These are phyloP conservation scores for Caenorhabditis tropicalis DNA, from an alignment of 1,140 invertebrate species.

Conservation along the genomic window DNA sequence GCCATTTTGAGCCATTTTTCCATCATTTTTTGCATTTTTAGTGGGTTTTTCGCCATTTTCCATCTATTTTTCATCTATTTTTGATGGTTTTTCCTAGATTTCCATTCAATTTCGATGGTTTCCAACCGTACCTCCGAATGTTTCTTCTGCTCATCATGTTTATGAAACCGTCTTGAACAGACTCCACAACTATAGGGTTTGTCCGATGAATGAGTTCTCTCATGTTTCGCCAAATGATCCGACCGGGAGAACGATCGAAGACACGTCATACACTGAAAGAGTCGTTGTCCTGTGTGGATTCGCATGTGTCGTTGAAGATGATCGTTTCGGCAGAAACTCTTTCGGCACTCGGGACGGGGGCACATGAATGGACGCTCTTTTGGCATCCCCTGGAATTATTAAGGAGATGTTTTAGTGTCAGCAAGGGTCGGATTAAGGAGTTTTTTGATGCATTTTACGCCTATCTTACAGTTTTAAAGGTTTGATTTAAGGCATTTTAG, in stretches of 20 bases:
- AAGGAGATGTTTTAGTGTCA: not conserved
- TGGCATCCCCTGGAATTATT: not conserved
- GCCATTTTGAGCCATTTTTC: not conserved
- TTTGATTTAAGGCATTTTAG: not conserved
- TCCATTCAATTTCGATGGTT: too few relatives aligned
- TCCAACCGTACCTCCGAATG: not conserved
- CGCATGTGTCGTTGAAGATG: conserved; percentile 6
- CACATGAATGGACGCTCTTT: conserved; percentile 25
- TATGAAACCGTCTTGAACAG: conserved; percentile 3
- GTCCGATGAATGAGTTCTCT: not conserved
- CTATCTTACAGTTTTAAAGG: too few relatives aligned
- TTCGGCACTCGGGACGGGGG: not conserved
- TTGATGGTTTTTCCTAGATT: too few relatives aligned
- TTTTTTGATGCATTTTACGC: too few relatives aligned
- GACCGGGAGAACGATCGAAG: conserved; percentile 18
- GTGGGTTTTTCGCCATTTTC: not conserved
- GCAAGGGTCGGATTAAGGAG: too few relatives aligned
- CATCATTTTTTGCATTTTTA: not conserved
- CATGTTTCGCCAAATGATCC: conserved; percentile 33
- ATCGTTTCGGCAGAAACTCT: conserved; percentile 19
- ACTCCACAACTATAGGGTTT: not conserved
- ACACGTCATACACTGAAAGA: conserved; percentile 2
- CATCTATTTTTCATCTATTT: too few relatives aligned
- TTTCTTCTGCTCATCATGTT: conserved; percentile 27
- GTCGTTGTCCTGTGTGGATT: conserved; percentile 13